Base-by-base conservation (phyloP, 1,140 invertebrate genomes). In the Orussus abietinus region DNA sequence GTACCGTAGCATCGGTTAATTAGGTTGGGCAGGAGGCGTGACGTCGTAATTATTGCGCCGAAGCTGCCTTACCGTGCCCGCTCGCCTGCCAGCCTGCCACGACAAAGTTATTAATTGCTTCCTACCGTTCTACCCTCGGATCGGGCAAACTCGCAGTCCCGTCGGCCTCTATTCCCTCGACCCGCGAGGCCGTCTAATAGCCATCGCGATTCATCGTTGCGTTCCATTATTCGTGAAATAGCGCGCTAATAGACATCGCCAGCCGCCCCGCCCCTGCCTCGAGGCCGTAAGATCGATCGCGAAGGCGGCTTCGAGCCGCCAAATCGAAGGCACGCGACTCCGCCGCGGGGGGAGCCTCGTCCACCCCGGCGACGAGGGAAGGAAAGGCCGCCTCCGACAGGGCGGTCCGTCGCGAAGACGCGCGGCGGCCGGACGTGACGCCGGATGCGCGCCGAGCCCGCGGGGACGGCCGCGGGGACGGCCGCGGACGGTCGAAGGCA, bases 31-130 rank as follows among this genome's bases (percentile, higher is more conserved):
- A 63, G 62, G 57, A 62, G 64, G 62, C 60, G 59, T 67, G 60
- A 67, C 62, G 63, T 66, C 56, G 62, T 67, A 67, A 67, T 67
- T 67, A 67, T 66, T 65, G 62, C 64, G 58, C 66, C 54, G 59
- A 59, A 58, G 55, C 53, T 42, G n/a, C n/a, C n/a, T n/a, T n/a
- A n/a, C n/a, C n/a, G 7, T 9, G 31, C 10, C 25, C 38, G 43
- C 37, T 38, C 25, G 35, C 47, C 25, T 52, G 47, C 51, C 55
- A 47, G 38, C 43, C 51, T 49, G 49, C 62, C 57, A 68, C 55
- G 61, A 62, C 62, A 65, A 68, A 68, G 65, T 68, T 68, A 68
- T 68, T 66, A 66, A 68, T 68, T 68, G 65, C 64, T 68, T 68
- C 64, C 64, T 64, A 65, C 62, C 49, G 64, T 63, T 67, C 53